These are phyloP conservation scores for Trididemnum clinides DNA, from an alignment of 23 tunicate species.

Conservation along the genomic window DNA sequence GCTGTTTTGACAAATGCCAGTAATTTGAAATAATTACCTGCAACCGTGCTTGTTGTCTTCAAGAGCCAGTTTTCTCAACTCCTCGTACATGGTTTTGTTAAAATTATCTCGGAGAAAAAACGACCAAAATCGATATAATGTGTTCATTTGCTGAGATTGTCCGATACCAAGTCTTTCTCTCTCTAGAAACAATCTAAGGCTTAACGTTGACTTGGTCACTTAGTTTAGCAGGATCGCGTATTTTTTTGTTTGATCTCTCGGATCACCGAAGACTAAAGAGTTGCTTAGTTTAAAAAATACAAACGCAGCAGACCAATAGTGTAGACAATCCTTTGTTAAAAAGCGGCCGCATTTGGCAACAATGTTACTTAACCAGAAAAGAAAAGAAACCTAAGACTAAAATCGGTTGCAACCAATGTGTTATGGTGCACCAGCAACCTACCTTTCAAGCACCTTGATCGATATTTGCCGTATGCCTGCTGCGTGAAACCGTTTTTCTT, in stretches of 20 bases:
- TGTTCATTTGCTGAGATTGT: slow-evolving; percentile 95
- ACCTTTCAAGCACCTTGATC: slow-evolving; percentile 77
- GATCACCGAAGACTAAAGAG: too few relatives aligned
- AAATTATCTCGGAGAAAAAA: slow-evolving; percentile 95
- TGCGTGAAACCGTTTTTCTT: slow-evolving; percentile 90
- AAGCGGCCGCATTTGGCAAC: too few relatives aligned
- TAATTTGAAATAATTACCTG: slow-evolving; percentile 31
- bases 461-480: slow-evolving; percentile 77
- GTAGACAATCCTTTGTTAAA: too few relatives aligned
- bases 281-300: too few relatives aligned
- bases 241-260: too few relatives aligned
- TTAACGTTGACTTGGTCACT: background rate
- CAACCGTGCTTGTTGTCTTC: slow-evolving; percentile 75
- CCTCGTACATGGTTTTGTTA: slow-evolving; percentile 92
- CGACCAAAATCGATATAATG: slow-evolving; percentile 94
- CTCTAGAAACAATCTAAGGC: slow-evolving; percentile 13
- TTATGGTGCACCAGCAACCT: background rate
- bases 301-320: too few relatives aligned
- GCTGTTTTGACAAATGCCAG: background rate
- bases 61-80: slow-evolving; percentile 70
- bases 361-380: too few relatives aligned
- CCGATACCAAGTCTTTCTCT: slow-evolving; percentile 71
- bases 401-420: too few relatives aligned
- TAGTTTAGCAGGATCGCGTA: too few relatives aligned
- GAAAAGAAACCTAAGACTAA: too few relatives aligned